phyloP scores from a whole-genome alignment of 2,888 invertebrate genomes.

The Esperia sulphurella region DNA sequence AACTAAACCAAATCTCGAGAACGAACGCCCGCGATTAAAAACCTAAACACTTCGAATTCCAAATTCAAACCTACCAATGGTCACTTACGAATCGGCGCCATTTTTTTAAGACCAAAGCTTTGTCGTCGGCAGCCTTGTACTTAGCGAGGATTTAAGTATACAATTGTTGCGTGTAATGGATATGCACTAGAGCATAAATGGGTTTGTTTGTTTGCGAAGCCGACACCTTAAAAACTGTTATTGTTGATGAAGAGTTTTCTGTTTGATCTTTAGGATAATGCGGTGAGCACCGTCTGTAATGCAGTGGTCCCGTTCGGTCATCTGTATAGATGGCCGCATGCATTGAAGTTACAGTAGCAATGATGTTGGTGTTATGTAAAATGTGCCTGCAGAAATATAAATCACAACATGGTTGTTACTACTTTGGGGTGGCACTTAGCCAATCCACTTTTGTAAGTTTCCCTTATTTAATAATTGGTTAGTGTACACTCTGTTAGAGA shows the following conservation, averaged over 20 bases:
- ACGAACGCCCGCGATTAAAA: constrained; percentile 30
- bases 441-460: too few species aligned
- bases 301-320: background rate
- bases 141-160: constrained; percentile 50
- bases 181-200: constrained; percentile 73
- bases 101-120: constrained; percentile 18
- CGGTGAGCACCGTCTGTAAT: constrained; percentile 24
- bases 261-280: constrained; percentile 20
- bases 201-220: constrained; percentile 48
- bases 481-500: too few species aligned
- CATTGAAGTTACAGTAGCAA: background rate
- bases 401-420: too few species aligned
- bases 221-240: constrained; percentile 41
- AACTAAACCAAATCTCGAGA: constrained; percentile 21
- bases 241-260: constrained; percentile 31
- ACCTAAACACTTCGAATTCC: constrained; percentile 20
- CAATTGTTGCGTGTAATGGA: constrained; percentile 66
- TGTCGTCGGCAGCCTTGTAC: constrained; percentile 39
- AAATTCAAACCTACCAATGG: constrained; percentile 48
- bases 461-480: too few species aligned
- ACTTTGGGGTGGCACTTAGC: too few species aligned
- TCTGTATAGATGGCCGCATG: background rate
- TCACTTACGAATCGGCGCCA: constrained; percentile 47
- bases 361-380: background rate
- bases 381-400: too few species aligned